Percentiles rank a stretch among this genome's conserved stretches.
These are phyloP conservation scores for Diaperis boleti DNA, from an alignment of 2,888 invertebrate genomes.

Conservation along the genomic window DNA sequence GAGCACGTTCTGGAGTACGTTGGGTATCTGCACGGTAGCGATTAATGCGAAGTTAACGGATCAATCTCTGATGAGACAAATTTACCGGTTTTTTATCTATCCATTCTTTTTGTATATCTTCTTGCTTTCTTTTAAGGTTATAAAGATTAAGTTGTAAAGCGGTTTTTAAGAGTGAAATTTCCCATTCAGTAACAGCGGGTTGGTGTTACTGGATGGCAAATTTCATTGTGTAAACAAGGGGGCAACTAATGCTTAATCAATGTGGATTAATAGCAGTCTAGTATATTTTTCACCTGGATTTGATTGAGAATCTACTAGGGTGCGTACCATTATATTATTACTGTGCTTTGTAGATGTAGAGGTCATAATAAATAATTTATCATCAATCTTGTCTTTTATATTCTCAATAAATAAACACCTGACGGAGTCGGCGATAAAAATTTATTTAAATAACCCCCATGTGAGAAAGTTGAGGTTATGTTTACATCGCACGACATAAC, in stretches of 20 bases:
- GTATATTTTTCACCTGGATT: slow-evolving; percentile 46
- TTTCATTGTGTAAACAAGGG: slow-evolving; percentile 62
- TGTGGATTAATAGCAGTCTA: slow-evolving; percentile 49
- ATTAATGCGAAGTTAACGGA: slow-evolving; percentile 10
- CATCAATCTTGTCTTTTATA: background rate
- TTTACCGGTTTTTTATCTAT: slow-evolving; percentile 33
- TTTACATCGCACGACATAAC: background rate
- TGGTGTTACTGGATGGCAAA: slow-evolving; percentile 29
- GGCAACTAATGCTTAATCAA: slow-evolving; percentile 63
- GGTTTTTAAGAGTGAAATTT: slow-evolving; percentile 45
- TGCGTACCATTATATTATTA: slow-evolving; percentile 43
- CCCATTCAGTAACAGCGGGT: slow-evolving; percentile 16
- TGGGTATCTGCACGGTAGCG: slow-evolving; percentile 35
- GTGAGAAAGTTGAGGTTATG: background rate
- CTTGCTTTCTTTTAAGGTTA: slow-evolving; percentile 12
- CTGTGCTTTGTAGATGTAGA: slow-evolving; percentile 51
- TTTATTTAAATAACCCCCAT: no score
- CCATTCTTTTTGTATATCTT: slow-evolving; percentile 14
- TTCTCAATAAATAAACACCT: no score
- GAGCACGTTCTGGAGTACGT: slow-evolving; percentile 58
- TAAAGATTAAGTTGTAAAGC: slow-evolving; percentile 53
- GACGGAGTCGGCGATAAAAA: no score
- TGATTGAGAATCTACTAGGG: slow-evolving; percentile 46
- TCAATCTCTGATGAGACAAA: slow-evolving; percentile 12
- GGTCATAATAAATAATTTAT: slow-evolving; percentile 4